Base-by-base conservation (phyloP, 2,797 vertebrate species). In the Sebastolobus altivelis region DNA sequence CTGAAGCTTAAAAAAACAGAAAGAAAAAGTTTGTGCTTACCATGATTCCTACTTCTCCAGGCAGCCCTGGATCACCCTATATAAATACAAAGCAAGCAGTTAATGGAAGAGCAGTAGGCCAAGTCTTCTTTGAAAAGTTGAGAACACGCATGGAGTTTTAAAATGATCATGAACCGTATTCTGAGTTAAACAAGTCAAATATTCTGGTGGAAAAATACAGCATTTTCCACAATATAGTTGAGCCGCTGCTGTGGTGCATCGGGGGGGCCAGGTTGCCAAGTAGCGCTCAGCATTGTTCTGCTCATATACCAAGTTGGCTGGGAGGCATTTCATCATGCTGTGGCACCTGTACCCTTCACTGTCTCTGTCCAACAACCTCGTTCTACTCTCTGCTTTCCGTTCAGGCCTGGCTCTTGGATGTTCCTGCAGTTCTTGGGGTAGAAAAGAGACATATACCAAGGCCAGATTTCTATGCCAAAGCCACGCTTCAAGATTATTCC, bases 41-140 rank as follows among this genome's bases (percentile, higher is more conserved):
- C 94, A 92, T 79, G 46, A 95, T 46, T 86, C 98, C 98, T 63
- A 94, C 90, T 65, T 99, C 98, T 88, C 99, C 99, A 79, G 96
- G 92, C 79, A 95, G 96, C 74, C 98, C 98, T 82, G 97, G 93
- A 80, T 99, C 98, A 65, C 99, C 98, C 99, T 99, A 60, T 43
- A 52, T 4, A 85, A 93, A 87, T 63, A 84, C 1, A 77, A 81
- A 86, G 59, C 29, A 72, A 3, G 2, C 29, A 40, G 85, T 82
- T 89, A 79, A 74, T 72, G 43, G 11, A 38, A 22, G 3, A 69
- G 11, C 31, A 62, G 13, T 13, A 9, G 56, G 52, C 10, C 6
- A 69, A 37, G 27, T 37, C 13, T 10, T 52, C 27, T 35, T 33
- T 72, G 31, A 72, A 29, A 77, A 18, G 18, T 18, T 71, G 12